Percentiles rank a stretch among this genome's conserved stretches.
phyloP scores from a whole-genome alignment of 35 echinoderm and acorn worm genomes.

The Antedon bifida region DNA sequence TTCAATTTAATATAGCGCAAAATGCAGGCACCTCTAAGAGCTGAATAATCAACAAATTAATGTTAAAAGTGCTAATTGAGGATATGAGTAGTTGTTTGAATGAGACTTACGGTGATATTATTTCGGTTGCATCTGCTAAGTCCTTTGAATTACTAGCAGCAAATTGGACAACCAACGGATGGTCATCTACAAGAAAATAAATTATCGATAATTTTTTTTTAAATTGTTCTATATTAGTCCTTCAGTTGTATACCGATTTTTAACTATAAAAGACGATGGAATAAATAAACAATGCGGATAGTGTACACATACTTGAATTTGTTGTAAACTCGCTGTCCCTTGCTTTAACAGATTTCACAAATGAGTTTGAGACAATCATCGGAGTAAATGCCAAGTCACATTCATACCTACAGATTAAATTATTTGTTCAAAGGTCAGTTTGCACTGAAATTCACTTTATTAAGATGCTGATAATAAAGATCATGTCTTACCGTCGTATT shows the following conservation, averaged over 20 bases:
- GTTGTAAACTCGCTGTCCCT: conserved; percentile 91
- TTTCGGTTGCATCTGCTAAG: conserved; percentile 81
- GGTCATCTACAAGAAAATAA: conserved; percentile 29
- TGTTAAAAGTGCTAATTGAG: too few species aligned
- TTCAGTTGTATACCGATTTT: neutral
- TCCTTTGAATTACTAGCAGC: conserved; percentile 86
- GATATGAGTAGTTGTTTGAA: too few species aligned
- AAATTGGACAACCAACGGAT: conserved; percentile 95
- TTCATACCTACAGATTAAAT: conserved; percentile 55
- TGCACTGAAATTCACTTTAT: neutral
- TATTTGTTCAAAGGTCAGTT: neutral
- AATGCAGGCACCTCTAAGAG: too few species aligned
- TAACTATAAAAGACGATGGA: too few species aligned
- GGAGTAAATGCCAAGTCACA: conserved; percentile 80
- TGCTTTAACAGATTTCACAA: conserved; percentile 82
- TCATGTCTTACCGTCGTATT: conserved; percentile 30
- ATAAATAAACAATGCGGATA: neutral
- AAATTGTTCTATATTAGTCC: too few species aligned
- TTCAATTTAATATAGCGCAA: too few species aligned
- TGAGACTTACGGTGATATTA: conserved; percentile 63
- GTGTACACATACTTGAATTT: conserved; percentile 62
- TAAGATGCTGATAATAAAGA: neutral
- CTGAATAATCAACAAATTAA: too few species aligned
- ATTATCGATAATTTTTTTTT: too few species aligned
- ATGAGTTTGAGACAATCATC: conserved; percentile 91